Base-by-base conservation (phyloP, 2,888 invertebrate genomes). In the Creontiades dilutus region DNA sequence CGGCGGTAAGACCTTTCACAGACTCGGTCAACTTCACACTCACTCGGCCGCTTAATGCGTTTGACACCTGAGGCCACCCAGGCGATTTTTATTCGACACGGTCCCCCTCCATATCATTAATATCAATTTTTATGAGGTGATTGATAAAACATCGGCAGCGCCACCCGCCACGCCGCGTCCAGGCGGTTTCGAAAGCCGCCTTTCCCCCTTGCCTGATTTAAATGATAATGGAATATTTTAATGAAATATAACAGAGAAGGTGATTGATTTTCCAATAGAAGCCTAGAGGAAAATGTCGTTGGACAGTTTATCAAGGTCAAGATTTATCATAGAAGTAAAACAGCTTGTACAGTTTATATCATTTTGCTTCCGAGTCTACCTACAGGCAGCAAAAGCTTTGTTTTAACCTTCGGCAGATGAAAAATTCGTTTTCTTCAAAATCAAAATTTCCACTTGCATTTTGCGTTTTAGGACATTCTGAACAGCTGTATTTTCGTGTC, bases 151-250 rank as follows among this genome's bases (percentile, higher is more conserved):
- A 57, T 57, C 57, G 57, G 57, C 57, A 16, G 57, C 57, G n/a
- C 57, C 57, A 11, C 68, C 68, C 19, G 13, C 68, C n/a, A 57
- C 57, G 14, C 27, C 23, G 68, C n/a, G n/a, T n/a, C n/a, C n/a
- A n/a, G 68, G 0, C 16, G 57, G 23, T 68, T 68, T 7, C 23
- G 68, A 68, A 68, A 68, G 68, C 23, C 5, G 23, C 3, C 23
- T 23, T 7, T 19, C 68, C 68, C 23, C 68, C 68, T n/a, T 16
- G 52, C 16, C 23, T 68, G 68, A 68, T 68, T 68, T 68, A 19
- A 68, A 68, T 68, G 68, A 68, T 68, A 68, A 68, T 68, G 68
- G 68, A 68, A 68, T 68, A 68, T 68, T 68, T 68, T 68, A 68
- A 68, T 68, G 27, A 68, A 68, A 68, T 68, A 68, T 23, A 68